Percentiles rank a stretch among this genome's conserved stretches.
Evolutionary conservation across 1,140 invertebrate species (phyloP).

Genomic region (Lepidostoma basale): DNA sequence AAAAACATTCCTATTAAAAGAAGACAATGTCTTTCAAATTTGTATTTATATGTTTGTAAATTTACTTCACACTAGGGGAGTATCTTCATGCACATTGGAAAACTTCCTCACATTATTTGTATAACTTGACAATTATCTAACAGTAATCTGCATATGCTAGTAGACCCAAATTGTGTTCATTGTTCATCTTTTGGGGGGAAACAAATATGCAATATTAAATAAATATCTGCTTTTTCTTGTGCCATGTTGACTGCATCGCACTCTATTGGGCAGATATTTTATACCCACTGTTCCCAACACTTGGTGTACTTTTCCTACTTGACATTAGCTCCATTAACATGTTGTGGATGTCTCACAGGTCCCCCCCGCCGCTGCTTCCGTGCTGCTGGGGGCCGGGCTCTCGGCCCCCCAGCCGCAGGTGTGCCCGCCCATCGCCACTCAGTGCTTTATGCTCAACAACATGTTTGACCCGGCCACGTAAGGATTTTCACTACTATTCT

Average conservation of each 20-base stretch:
- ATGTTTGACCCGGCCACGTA: conserved; percentile 96
- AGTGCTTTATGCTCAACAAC: conserved; percentile 99
- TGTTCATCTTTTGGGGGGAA: conserved; percentile 28
- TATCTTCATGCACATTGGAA: no score
- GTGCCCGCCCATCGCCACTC: conserved; percentile 93
- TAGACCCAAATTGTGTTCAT: conserved; percentile 18
- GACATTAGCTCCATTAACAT: no score
- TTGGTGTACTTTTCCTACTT: no score
- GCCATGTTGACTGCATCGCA: not conserved
- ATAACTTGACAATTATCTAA: no score
- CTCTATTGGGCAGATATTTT: no score
- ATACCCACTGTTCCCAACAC: no score
- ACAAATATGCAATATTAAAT: conserved; percentile 26
- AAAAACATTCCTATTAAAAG: no score
- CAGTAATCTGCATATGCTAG: conserved; percentile 31
- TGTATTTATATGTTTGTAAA: no score
- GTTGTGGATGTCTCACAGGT: conserved; percentile 69
- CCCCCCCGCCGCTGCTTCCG: conserved; percentile 88
- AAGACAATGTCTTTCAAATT: no score
- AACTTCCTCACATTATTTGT: no score
- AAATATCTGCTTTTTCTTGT: no score
- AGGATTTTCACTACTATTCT: conserved; percentile 51
- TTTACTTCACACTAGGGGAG: no score
- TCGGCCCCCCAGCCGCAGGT: conserved; percentile 70
- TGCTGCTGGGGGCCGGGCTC: conserved; percentile 78